Conservation (phyloP, 2,113 vertebrate species). For the Peromyscus maniculatus region DNA sequence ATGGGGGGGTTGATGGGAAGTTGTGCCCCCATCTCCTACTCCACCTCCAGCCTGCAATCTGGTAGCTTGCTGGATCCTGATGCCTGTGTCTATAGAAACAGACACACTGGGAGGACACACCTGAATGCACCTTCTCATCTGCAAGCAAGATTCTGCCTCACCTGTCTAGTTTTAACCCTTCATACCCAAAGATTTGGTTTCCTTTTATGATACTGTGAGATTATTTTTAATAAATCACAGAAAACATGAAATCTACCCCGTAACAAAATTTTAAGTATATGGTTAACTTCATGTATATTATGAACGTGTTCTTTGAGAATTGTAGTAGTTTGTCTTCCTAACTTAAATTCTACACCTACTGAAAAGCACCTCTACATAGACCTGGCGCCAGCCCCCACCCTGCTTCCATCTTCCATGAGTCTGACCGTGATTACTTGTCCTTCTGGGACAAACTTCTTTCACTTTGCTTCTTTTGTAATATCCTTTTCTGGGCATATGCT, state of each 20-base stretch:
- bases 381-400: too few species aligned
- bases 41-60: background rate
- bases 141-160: background rate
- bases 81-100: constrained; percentile 4
- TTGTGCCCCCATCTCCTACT: background rate
- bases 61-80: background rate
- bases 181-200: background rate
- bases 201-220: background rate
- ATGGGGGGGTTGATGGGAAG: background rate
- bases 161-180: constrained; percentile 20
- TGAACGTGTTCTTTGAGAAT: background rate
- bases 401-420: background rate
- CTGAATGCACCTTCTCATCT: background rate
- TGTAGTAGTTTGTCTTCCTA: background rate
- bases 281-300: background rate
- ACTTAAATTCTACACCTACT: background rate
- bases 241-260: background rate
- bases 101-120: background rate
- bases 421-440: background rate
- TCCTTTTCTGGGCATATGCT: background rate
- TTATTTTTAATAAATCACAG: background rate
- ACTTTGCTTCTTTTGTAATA: background rate
- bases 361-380: background rate
- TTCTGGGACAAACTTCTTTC: background rate
- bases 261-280: background rate